Conservation (phyloP, 2,888 invertebrate genomes). For the Metacarcinus magister region DNA sequence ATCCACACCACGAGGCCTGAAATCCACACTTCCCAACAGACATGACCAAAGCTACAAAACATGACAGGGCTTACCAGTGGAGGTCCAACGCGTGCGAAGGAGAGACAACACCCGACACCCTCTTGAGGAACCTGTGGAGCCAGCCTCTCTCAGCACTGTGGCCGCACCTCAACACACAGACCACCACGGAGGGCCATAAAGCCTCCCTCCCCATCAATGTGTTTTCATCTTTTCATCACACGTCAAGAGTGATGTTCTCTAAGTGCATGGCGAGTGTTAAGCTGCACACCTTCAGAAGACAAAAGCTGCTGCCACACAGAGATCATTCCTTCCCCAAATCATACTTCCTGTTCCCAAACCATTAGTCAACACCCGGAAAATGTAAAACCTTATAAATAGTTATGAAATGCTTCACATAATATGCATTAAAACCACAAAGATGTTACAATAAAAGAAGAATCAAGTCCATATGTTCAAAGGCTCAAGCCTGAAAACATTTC, state of each 20-base stretch:
- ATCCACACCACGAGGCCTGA: conserved; percentile 69
- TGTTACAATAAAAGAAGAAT: conserved; percentile 10
- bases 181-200: conserved; percentile 61
- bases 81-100: conserved; percentile 63
- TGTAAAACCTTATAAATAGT: conserved; percentile 21
- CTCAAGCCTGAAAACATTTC: neutral
- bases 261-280: conserved; percentile 11
- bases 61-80: conserved; percentile 76
- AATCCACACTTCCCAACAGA: conserved; percentile 72
- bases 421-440: neutral
- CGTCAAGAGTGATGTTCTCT: conserved; percentile 43
- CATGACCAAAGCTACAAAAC: conserved; percentile 79
- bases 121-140: conserved; percentile 70
- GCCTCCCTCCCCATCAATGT: conserved; percentile 6
- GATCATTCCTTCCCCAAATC: neutral
- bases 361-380: conserved; percentile 37
- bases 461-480: neutral
- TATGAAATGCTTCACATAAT: neutral
- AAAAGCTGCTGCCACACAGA: neutral
- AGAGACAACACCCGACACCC: conserved; percentile 68
- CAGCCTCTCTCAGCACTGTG: conserved; percentile 71
- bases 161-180: conserved; percentile 75
- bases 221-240: conserved; percentile 28
- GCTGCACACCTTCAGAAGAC: conserved; percentile 45
- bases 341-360: neutral